Base-by-base conservation (phyloP, 1,140 invertebrate genomes). In the Rhyacophila brunnea region DNA sequence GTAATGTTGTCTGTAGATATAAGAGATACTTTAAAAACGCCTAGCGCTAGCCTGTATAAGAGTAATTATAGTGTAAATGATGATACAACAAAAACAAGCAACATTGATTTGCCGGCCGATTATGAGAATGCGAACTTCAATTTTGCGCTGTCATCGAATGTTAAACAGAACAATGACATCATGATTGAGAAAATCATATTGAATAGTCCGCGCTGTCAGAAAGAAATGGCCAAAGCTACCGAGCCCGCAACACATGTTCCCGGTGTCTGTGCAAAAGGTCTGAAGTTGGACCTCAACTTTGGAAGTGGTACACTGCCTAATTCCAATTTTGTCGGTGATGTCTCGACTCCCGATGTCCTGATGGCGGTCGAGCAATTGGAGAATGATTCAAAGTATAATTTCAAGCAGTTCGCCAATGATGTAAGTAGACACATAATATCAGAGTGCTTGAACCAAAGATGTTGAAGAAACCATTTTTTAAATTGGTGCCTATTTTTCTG, bases 311-410 rank as follows among this genome's bases (percentile, higher is more conserved):
- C 44, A 40, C 18, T 1, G 6, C 13, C 4, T 0, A 9, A 13
- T 15, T 20, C 40, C 18, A 48, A 19, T 14, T 19, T 11, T 7
- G 28, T 15, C 6, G 36, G 53, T 53, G 55, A 40, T n/a, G 44
- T 64, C 1, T 56, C 42, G 1, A 65, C 63, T 4, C 63, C 63
- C 0, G 63, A 65, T 36, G 34, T 65, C 23, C 18, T 60, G 7
- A 28, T 17, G 7, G 56, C 58, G 10, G 40, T 65, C 10, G 63
- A 61, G 42, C 48, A 55, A 28, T 44, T 65, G 36, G 63, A 65
- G 49, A 54, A 19, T 32, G 44, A 47, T 19, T 18, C 36, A 3
- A 15, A 46, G 15, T 47, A 54, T 45, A 32, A 54, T 14, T 17
- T n/a, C 15, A n/a, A 40, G 38, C n/a, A 40, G 5, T 17, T 13